phyloP scores from a whole-genome alignment of 2,888 invertebrate genomes.

The Tinea pellionella region DNA sequence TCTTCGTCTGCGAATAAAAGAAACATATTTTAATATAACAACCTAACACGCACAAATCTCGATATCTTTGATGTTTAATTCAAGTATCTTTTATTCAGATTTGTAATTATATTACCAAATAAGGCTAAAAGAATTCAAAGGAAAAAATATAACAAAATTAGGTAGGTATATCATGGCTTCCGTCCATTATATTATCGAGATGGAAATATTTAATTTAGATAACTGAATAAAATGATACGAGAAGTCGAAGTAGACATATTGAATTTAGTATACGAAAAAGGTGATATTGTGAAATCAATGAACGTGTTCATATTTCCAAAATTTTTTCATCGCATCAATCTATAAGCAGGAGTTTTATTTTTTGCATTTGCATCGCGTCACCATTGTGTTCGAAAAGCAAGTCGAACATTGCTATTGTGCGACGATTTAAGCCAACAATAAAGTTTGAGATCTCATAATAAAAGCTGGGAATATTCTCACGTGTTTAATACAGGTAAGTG shows the following conservation, averaged over 20 bases:
- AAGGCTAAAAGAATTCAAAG: background rate
- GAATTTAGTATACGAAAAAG: background rate
- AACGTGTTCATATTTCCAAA: background rate
- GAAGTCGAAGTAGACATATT: background rate
- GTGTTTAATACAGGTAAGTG: constrained; percentile 29
- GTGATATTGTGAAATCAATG: background rate
- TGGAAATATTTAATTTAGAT: background rate
- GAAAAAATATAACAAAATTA: background rate
- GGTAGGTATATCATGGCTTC: background rate
- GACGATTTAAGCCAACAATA: constrained; percentile 48
- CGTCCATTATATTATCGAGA: background rate
- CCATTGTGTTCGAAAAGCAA: constrained; percentile 19
- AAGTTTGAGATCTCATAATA: constrained; percentile 50
- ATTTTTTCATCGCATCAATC: background rate
- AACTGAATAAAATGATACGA: background rate
- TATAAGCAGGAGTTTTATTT: background rate
- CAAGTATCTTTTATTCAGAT: background rate
- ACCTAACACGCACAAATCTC: background rate
- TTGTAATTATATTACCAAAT: background rate
- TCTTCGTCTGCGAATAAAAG: constrained; percentile 74
- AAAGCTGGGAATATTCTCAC: constrained; percentile 51
- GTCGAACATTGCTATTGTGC: constrained; percentile 46
- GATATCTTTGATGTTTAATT: background rate
- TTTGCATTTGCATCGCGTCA: background rate
- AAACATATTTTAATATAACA: background rate